Conservation (phyloP, 2,797 vertebrate species). For the Gadopsis marmoratus region DNA sequence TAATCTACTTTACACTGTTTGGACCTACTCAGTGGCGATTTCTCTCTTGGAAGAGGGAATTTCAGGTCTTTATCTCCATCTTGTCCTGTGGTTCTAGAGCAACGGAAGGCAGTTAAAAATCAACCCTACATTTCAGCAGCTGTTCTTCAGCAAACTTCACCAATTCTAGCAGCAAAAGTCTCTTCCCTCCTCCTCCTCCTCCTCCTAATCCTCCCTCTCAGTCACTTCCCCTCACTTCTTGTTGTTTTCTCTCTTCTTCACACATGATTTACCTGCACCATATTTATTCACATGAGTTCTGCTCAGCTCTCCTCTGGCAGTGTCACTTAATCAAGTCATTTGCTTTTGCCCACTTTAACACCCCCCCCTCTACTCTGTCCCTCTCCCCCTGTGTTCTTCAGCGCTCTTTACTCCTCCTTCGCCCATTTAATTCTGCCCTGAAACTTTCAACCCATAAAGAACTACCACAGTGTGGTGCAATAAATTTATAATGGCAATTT, state of each 20-base stretch:
- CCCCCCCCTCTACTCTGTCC: constrained; percentile 9
- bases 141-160: constrained; percentile 44
- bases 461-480: constrained; percentile 47
- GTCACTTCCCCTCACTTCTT: constrained; percentile 36
- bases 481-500: constrained; percentile 78
- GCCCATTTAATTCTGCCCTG: constrained; percentile 62
- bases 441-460: constrained; percentile 74
- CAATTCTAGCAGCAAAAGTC: constrained; percentile 20
- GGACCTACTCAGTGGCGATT: neutral
- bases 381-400: constrained; percentile 34
- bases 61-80: constrained; percentile 13
- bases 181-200: constrained; percentile 13
- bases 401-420: constrained; percentile 45
- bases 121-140: constrained; percentile 21
- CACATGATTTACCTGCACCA: constrained; percentile 71
- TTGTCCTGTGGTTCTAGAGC: constrained; percentile 25
- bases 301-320: constrained; percentile 68
- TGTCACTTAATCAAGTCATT: constrained; percentile 80
- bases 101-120: constrained; percentile 33
- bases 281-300: constrained; percentile 78
- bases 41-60: constrained; percentile 16
- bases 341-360: constrained; percentile 57
- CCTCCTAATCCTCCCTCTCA: neutral
- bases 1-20: constrained; percentile 23
- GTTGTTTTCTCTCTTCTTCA: constrained; percentile 64